Conservation (phyloP, 1,140 invertebrate species). For the Drosophila equinoxialis region DNA sequence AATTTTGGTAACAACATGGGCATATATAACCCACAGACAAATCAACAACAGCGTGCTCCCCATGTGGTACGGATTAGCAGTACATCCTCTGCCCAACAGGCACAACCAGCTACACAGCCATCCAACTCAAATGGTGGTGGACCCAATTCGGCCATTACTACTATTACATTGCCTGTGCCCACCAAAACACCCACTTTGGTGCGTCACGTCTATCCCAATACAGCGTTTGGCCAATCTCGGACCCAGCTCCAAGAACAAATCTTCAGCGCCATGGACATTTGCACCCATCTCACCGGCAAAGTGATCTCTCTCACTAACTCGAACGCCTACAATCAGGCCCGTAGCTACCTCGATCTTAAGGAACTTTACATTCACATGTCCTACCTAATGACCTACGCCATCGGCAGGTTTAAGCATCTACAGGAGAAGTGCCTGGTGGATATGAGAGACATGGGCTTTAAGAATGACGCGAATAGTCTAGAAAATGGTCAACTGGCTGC, state of each 20-base stretch:
- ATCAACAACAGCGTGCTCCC: conserved; percentile 56
- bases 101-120: conserved; percentile 8
- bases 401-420: conserved; percentile 77
- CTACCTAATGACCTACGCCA: conserved; percentile 80
- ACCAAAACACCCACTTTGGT: conserved; percentile 42
- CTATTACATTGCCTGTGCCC: conserved; percentile 26
- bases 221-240: conserved; percentile 62
- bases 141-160: background rate
- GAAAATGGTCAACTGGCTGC: conserved; percentile 79
- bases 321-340: conserved; percentile 78
- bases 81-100: conserved; percentile 18
- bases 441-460: conserved; percentile 79
- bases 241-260: conserved; percentile 76
- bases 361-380: conserved; percentile 82
- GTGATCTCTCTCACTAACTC: conserved; percentile 79
- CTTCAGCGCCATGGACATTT: conserved; percentile 80
- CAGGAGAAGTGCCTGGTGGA: conserved; percentile 80
- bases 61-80: conserved; percentile 57
- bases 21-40: conserved; percentile 64
- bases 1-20: conserved; percentile 58
- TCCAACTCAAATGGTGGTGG: conserved; percentile 40
- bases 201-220: conserved; percentile 62
- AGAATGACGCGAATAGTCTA: conserved; percentile 77
- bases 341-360: conserved; percentile 73
- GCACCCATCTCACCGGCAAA: conserved; percentile 77